Evolutionary conservation across 2,888 invertebrate genomes (phyloP).

Genomic region (Apodemia mormo): DNA sequence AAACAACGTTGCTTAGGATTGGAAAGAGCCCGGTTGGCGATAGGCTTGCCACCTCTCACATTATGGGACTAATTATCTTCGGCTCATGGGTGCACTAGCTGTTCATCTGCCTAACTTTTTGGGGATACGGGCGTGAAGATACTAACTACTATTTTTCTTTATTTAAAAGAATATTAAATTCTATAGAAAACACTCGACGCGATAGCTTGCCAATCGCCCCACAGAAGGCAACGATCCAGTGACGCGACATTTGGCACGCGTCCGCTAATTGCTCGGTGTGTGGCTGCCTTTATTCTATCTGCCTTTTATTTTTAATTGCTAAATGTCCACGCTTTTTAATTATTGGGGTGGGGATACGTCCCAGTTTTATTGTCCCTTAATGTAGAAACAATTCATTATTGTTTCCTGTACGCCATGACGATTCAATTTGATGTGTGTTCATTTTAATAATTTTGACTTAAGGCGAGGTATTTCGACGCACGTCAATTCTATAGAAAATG

Average conservation of each 20-base stretch:
- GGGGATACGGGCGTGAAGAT: too few relatives aligned
- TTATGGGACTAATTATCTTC: too few relatives aligned
- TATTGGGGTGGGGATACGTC: slow-evolving; percentile 50
- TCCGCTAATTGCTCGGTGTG: slow-evolving; percentile 66
- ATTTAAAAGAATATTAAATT: too few relatives aligned
- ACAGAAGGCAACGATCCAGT: slow-evolving; percentile 37
- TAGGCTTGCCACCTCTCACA: too few relatives aligned
- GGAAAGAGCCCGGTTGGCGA: too few relatives aligned
- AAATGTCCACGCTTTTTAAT: slow-evolving; percentile 60
- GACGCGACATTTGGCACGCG: slow-evolving; percentile 65
- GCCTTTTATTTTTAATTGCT: slow-evolving; percentile 52
- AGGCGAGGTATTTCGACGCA: not conserved
- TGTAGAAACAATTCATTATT: slow-evolving; percentile 39
- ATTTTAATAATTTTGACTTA: not conserved
- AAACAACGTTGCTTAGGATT: too few relatives aligned
- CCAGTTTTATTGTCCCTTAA: slow-evolving; percentile 48
- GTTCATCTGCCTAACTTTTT: too few relatives aligned
- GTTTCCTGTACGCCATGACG: slow-evolving; percentile 19
- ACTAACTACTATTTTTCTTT: too few relatives aligned
- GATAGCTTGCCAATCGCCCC: slow-evolving; percentile 38
- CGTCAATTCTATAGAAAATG: too few relatives aligned
- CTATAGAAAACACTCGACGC: not conserved
- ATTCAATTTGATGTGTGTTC: not conserved
- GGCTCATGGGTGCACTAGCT: too few relatives aligned
- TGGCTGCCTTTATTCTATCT: slow-evolving; percentile 53